A percentile compares a stretch with the other conserved stretches of the same genome.
Evolutionary conservation across 2,888 invertebrate species (phyloP).

Genomic region (Allygus modestus): DNA sequence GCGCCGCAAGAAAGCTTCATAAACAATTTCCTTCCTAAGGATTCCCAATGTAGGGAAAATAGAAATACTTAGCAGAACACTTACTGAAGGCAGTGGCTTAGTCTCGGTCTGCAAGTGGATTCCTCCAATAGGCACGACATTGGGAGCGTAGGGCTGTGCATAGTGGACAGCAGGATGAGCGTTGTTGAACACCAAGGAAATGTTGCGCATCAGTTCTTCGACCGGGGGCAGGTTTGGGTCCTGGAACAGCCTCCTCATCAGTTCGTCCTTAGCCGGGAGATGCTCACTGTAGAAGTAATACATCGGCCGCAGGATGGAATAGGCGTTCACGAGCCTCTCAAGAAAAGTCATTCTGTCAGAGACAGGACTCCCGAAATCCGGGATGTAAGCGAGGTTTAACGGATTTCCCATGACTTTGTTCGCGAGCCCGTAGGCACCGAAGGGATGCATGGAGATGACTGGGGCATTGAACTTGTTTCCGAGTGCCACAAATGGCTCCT

Average conservation of each 20-base stretch:
- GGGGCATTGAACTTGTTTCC: slow-evolving; percentile 67
- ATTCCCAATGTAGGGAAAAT: too few relatives aligned
- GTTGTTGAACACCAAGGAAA: slow-evolving; percentile 55
- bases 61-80: neutral
- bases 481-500: slow-evolving; percentile 66
- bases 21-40: too few relatives aligned
- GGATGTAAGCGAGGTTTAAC: slow-evolving; percentile 62
- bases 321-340: slow-evolving; percentile 62
- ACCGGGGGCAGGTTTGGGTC: slow-evolving; percentile 63
- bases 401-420: slow-evolving; percentile 64
- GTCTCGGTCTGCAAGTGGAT: slow-evolving; percentile 58
- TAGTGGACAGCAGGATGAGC: slow-evolving; percentile 56
- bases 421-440: slow-evolving; percentile 54
- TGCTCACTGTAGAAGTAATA: slow-evolving; percentile 51
- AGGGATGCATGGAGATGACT: slow-evolving; percentile 64
- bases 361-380: slow-evolving; percentile 55
- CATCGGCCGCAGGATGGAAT: slow-evolving; percentile 56
- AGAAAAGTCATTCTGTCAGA: slow-evolving; percentile 64
- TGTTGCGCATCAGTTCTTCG: slow-evolving; percentile 56
- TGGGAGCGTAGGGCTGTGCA: slow-evolving; percentile 57
- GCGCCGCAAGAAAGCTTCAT: too few relatives aligned
- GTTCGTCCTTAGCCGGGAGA: slow-evolving; percentile 62
- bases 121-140: slow-evolving; percentile 63
- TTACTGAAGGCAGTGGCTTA: slow-evolving; percentile 59
- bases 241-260: slow-evolving; percentile 62